Percentiles rank a stretch among this genome's conserved stretches.
Evolutionary conservation across 2,113 vertebrate genomes (phyloP).

Genomic region (Bothrops jararaca): DNA sequence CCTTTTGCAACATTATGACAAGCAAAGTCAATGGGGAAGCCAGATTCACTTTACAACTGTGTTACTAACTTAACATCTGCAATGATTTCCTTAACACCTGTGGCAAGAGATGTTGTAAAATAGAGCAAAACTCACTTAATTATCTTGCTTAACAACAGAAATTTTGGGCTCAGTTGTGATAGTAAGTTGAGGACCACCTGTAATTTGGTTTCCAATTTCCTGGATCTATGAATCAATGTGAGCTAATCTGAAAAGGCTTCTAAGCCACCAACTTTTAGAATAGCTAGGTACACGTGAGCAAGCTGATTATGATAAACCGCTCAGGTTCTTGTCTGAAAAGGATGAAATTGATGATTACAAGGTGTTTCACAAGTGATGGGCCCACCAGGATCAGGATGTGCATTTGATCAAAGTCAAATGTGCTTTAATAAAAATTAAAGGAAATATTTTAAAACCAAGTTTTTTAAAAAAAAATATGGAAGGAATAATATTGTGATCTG

Average conservation of each 20-base stretch:
- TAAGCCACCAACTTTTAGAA: not conserved
- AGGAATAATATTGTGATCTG: slow-evolving; percentile 19
- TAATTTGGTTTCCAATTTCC: not conserved
- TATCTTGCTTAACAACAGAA: not conserved
- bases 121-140: not conserved
- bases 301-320: not conserved
- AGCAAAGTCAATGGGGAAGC: not conserved
- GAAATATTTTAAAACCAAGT: not conserved
- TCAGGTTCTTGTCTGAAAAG: not conserved
- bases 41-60: not conserved
- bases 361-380: not conserved
- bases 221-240: not conserved
- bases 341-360: not conserved
- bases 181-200: not conserved
- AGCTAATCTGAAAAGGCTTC: not conserved
- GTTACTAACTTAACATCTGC: not conserved
- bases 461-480: slow-evolving; percentile 13
- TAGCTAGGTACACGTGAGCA: not conserved
- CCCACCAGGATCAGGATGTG: not conserved
- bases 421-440: not conserved
- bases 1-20: not conserved
- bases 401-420: not conserved
- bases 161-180: not conserved
- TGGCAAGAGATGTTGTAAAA: not conserved
- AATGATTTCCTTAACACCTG: not conserved